Evolutionary conservation across 1,140 invertebrate species (phyloP).

Genomic region (Hirudo medicinalis): DNA sequence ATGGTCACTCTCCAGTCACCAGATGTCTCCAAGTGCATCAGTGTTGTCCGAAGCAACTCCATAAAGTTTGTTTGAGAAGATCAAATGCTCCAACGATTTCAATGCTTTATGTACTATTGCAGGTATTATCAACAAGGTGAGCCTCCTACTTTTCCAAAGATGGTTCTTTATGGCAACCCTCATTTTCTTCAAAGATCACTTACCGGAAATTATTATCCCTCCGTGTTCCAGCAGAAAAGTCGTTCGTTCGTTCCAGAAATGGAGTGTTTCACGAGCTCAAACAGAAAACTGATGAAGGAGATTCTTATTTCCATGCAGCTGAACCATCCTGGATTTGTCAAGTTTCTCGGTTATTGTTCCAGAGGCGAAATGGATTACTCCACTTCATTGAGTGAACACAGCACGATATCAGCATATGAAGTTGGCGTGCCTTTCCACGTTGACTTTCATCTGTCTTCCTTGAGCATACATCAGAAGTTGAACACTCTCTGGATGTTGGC

Average conservation of each 20-base stretch:
- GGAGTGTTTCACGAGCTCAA: constrained; percentile 31
- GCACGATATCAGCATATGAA: constrained; percentile 33
- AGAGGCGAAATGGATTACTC: constrained; percentile 36
- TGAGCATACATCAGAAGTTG: constrained; percentile 27
- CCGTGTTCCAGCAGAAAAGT: constrained; percentile 13
- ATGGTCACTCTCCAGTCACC: constrained; percentile 36
- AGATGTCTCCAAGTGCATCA: constrained; percentile 32
- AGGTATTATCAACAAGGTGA: no score
- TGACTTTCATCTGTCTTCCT: constrained; percentile 28
- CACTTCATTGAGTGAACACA: constrained; percentile 34
- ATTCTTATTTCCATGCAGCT: constrained; percentile 35
- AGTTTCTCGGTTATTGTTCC: constrained; percentile 35
- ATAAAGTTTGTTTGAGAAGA: not conserved
- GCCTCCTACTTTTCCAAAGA: no score
- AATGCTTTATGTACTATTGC: no score
- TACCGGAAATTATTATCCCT: no score
- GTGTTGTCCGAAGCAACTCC: constrained; percentile 19
- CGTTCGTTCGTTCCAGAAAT: constrained; percentile 12
- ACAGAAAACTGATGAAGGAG: constrained; percentile 39
- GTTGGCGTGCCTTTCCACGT: constrained; percentile 29
- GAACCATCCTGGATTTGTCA: constrained; percentile 31
- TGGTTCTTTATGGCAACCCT: no score
- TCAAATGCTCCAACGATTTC: not conserved
- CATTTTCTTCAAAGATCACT: no score
- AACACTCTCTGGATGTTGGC: constrained; percentile 29